A percentile compares a stretch with the other conserved stretches of the same genome.
Conservation (phyloP, 2,888 invertebrate genomes). For the Platypus cylindrus region DNA sequence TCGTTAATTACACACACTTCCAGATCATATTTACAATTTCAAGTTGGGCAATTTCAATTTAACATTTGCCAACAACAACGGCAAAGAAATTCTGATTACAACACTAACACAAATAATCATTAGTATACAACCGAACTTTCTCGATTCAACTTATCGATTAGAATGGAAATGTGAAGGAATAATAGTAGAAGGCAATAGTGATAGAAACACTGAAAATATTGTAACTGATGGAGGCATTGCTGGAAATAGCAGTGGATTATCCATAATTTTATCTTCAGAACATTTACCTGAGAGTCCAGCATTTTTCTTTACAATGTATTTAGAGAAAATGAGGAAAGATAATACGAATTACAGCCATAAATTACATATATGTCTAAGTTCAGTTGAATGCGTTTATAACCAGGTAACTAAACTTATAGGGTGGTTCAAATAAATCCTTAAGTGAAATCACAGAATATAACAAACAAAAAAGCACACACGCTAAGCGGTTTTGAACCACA, state of each 20-base stretch:
- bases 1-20: too few species aligned
- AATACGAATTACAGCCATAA: slow-evolving; percentile 47
- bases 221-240: slow-evolving; percentile 63
- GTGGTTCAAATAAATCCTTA: too few species aligned
- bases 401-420: slow-evolving; percentile 57
- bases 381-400: slow-evolving; percentile 64
- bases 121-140: slow-evolving; percentile 26
- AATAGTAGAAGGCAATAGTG: slow-evolving; percentile 59
- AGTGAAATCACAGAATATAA: too few species aligned
- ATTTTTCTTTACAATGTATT: slow-evolving; percentile 60
- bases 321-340: slow-evolving; percentile 56
- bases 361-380: slow-evolving; percentile 53
- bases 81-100: slow-evolving; percentile 56
- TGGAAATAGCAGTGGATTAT: slow-evolving; percentile 44
- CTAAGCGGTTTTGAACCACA: too few species aligned
- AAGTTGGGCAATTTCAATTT: slow-evolving; percentile 61
- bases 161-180: slow-evolving; percentile 51
- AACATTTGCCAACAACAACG: slow-evolving; percentile 49
- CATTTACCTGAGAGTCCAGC: slow-evolving; percentile 47
- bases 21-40: slow-evolving; percentile 65
- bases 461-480: too few species aligned
- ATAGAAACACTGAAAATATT: slow-evolving; percentile 38
- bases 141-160: slow-evolving; percentile 22
- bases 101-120: slow-evolving; percentile 55
- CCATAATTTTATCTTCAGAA: slow-evolving; percentile 49